Percentiles rank a stretch among this genome's conserved stretches.
Conservation (phyloP, 2,797 vertebrate species). For the Cirrhinus molitorella region DNA sequence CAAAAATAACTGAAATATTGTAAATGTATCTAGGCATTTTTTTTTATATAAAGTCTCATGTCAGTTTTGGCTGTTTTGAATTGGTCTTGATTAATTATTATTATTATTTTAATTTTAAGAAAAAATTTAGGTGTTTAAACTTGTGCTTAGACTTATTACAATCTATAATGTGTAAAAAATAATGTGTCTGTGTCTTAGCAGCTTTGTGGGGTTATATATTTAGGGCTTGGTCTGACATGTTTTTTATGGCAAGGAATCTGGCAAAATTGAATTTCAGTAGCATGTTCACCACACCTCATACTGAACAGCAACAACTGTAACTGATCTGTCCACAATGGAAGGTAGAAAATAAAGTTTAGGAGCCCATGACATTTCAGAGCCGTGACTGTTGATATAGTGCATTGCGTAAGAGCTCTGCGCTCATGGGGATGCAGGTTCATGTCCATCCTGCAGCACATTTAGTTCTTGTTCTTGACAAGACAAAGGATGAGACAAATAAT, state of each 20-base stretch:
- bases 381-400: no score
- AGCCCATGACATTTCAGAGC: neutral
- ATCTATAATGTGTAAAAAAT: no score
- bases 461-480: no score
- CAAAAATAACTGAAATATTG: no score
- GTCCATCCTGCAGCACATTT: neutral
- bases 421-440: neutral
- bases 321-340: neutral
- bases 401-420: neutral
- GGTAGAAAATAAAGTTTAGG: neutral
- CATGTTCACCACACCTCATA: neutral
- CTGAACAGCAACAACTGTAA: neutral
- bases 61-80: no score
- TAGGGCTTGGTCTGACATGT: conserved; percentile 28
- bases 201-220: conserved; percentile 12
- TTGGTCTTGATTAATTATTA: no score
- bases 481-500: neutral
- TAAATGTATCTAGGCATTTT: no score
- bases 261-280: neutral
- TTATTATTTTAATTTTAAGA: no score
- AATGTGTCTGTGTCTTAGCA: conserved; percentile 10
- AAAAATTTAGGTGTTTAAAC: no score
- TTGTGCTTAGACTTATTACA: no score
- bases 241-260: conserved; percentile 7
- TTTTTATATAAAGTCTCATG: no score